phyloP scores from a whole-genome alignment of 2,797 vertebrate genomes.

The Limnodromus scolopaceus region DNA sequence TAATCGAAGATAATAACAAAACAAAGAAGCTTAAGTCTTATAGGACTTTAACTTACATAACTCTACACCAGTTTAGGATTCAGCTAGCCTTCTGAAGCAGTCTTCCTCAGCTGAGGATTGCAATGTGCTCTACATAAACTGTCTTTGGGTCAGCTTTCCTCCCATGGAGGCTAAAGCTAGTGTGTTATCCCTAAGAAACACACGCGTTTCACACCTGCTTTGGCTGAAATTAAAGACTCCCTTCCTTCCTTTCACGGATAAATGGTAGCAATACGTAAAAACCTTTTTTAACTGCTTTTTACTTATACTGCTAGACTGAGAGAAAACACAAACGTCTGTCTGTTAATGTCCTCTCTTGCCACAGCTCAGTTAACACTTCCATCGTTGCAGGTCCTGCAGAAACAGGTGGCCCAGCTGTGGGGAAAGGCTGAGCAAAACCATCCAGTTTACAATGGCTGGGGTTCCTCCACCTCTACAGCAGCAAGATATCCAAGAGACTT shows the following conservation, averaged over 20 bases:
- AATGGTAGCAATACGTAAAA: neutral
- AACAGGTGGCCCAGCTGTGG: neutral
- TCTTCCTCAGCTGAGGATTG: neutral
- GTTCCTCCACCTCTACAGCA: neutral
- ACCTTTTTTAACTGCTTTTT: neutral
- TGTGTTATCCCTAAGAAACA: neutral
- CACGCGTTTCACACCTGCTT: rapidly evolving
- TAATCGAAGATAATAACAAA: neutral
- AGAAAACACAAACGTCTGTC: neutral
- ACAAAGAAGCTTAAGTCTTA: neutral
- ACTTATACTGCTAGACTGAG: neutral
- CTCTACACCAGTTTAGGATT: neutral
- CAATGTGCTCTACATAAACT: neutral
- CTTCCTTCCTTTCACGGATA: neutral
- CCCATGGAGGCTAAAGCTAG: neutral
- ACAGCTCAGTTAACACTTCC: neutral
- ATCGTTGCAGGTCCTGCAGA: neutral
- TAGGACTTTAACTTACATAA: neutral
- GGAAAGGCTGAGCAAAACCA: neutral
- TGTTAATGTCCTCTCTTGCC: neutral
- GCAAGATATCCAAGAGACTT: neutral
- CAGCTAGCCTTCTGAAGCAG: neutral
- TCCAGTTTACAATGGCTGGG: neutral
- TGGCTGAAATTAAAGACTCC: neutral
- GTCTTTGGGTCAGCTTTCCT: neutral